A percentile compares a stretch with the other conserved stretches of the same genome.
Conservation (phyloP, 2,797 vertebrate species). For the Oryzias dopingdopingensis region DNA sequence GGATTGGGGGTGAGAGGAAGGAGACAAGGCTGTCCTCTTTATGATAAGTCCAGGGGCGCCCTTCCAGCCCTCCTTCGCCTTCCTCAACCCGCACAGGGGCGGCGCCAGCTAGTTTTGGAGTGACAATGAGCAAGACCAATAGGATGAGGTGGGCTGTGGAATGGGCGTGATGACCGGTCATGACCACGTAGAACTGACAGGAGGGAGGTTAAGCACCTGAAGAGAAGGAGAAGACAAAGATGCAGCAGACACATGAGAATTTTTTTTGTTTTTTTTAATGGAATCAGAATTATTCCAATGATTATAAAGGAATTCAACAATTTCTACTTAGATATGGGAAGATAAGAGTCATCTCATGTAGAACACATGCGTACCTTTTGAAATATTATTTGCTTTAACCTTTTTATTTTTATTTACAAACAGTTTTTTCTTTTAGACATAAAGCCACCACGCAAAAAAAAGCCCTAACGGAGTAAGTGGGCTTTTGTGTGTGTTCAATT, state of each 20-base stretch:
- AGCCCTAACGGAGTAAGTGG: too few relatives aligned
- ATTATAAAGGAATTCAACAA: too few relatives aligned
- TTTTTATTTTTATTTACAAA: too few relatives aligned
- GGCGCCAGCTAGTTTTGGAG: constrained; percentile 74
- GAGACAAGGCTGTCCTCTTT: constrained; percentile 66
- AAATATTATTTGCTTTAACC: too few relatives aligned
- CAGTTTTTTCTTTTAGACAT: too few relatives aligned
- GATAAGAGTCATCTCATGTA: too few relatives aligned
- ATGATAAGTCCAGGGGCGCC: constrained; percentile 64
- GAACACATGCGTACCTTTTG: too few relatives aligned
- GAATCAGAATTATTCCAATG: too few relatives aligned
- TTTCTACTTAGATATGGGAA: too few relatives aligned
- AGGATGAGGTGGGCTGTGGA: constrained; percentile 78
- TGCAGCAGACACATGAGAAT: constrained; percentile 28
- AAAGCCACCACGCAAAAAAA: too few relatives aligned
- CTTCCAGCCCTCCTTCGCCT: constrained; percentile 73
- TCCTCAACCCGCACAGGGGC: constrained; percentile 70
- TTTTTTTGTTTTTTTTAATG: background rate
- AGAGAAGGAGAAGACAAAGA: constrained; percentile 35
- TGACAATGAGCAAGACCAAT: constrained; percentile 79
- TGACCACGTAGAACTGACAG: constrained; percentile 83
- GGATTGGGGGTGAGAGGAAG: constrained; percentile 54
- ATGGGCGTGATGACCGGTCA: constrained; percentile 81
- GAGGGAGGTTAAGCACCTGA: constrained; percentile 80
- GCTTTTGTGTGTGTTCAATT: too few relatives aligned